phyloP scores from a whole-genome alignment of 2,888 invertebrate genomes.

The Lydus trimaculatus region DNA sequence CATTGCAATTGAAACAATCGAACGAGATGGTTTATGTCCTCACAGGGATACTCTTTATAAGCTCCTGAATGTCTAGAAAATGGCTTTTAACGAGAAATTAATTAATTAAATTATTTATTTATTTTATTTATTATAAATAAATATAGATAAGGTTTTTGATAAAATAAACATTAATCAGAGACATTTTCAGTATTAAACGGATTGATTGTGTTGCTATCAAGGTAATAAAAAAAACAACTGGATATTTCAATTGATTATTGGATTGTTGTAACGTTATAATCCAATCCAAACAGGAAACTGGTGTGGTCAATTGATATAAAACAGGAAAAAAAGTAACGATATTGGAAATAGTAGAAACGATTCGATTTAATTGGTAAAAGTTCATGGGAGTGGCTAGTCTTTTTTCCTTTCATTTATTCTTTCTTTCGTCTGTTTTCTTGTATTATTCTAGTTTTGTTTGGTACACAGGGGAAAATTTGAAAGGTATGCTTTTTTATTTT shows the following conservation, averaged over 20 bases:
- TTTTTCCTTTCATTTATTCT: not conserved
- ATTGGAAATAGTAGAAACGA: not conserved
- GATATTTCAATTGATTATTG: not conserved
- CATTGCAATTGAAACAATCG: conserved; percentile 4
- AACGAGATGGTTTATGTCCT: not conserved
- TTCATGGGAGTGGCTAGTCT: not conserved
- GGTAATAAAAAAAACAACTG: not conserved
- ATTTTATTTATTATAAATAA: no score
- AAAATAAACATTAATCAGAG: not conserved
- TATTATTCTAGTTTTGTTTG: not conserved
- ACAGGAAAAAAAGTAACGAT: not conserved
- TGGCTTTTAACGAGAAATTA: not conserved
- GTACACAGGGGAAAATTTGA: not conserved
- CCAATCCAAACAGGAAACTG: not conserved
- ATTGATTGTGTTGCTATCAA: not conserved
- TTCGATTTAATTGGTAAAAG: conserved; percentile 1
- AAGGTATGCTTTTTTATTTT: not conserved
- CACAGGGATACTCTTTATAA: not conserved
- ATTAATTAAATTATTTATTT: not conserved
- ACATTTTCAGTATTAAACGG: not conserved
- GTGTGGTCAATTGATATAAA: not conserved
- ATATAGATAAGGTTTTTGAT: not conserved
- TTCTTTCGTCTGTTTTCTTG: not conserved
- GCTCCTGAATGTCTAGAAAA: not conserved
- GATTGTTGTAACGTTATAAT: not conserved